Evolutionary conservation across 2,888 invertebrate genomes (phyloP), one percentile per base, ranked within the genome.

Genomic region (Colostygia pectinataria): DNA sequence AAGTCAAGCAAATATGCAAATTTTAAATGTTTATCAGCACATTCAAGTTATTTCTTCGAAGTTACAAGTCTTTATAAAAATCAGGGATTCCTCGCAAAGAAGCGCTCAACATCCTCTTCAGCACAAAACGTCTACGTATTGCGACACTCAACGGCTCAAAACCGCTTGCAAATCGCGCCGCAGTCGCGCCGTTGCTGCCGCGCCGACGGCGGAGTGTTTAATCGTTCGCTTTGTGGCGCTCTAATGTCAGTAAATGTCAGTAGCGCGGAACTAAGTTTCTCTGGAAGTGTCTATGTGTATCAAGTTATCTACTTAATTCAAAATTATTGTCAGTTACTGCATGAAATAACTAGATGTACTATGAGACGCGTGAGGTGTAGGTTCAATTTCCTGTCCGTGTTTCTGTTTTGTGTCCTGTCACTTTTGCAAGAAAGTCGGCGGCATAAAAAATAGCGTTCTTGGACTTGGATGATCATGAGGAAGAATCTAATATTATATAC

Each of bases 181-280:
- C 55, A 50, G 48, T 45, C 58, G 55, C 53, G 47, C 49, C 58
- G 54, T 50, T 41, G 44, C 43, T 29, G 44, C 46, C 33, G 44
- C 59, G 55, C 55, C 46, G 42, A 33, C 42, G 52, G 60, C 60
- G 61, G 63, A 84, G 83, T 76, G 79, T 74, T 80, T 84, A 85
- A 84, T 83, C 83, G 81, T 61, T 70, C 66, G 73, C 83, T 83
- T 81, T 79, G 81, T 77, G 69, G 55, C 61, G 67, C 70, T 55
- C 65, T 70, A 68, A 74, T 71, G 69, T 68, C 54, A 55, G 48
- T 28, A 5, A 68, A 74, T 71, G 69, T 68, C 54, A 55, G 48
- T 28, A 5, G 45, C 54, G 42, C 12, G 29, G 65, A 67, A 38
- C 20, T 63, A 60, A 13, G 38, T 15, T 7, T 14, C n/a, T 7